Evolutionary conservation across 1,140 invertebrate genomes (phyloP).

Genomic region (Drosophila pseudoananassae): DNA sequence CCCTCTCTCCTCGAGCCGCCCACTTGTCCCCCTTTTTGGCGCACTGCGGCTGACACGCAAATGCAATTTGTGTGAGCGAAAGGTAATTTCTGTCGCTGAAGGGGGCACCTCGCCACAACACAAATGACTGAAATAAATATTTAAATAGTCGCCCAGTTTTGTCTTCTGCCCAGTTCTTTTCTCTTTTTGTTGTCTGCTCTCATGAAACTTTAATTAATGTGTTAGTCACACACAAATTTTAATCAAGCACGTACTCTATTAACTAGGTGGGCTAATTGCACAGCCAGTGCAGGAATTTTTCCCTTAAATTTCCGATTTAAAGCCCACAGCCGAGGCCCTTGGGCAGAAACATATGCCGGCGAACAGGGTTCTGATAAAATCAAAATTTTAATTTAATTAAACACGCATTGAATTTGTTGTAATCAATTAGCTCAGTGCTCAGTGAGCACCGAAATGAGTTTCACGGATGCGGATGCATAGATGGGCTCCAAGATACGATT

Average conservation of each 20-base stretch:
- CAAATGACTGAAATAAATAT: conserved; percentile 58
- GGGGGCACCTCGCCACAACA: conserved; percentile 25
- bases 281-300: neutral
- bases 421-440: conserved; percentile 55
- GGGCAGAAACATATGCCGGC: conserved; percentile 35
- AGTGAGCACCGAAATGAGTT: conserved; percentile 38
- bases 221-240: conserved; percentile 44
- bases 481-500: conserved; percentile 11
- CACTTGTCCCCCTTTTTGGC: conserved; percentile 3
- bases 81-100: conserved; percentile 55
- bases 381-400: conserved; percentile 66
- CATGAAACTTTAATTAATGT: conserved; percentile 65
- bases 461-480: conserved; percentile 35
- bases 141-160: conserved; percentile 45
- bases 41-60: conserved; percentile 66
- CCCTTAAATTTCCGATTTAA: conserved; percentile 27
- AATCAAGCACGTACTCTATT: conserved; percentile 40
- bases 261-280: conserved; percentile 42
- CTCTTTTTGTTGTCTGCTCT: conserved; percentile 5
- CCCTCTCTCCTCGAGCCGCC: neutral
- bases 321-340: neutral
- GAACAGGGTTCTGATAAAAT: conserved; percentile 48
- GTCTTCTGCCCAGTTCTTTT: conserved; percentile 1
- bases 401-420: conserved; percentile 50
- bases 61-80: conserved; percentile 70